Evolutionary conservation across 2,888 invertebrate species (phyloP), one percentile per base, ranked within the genome.

Genomic region (Tribolium freemani): DNA sequence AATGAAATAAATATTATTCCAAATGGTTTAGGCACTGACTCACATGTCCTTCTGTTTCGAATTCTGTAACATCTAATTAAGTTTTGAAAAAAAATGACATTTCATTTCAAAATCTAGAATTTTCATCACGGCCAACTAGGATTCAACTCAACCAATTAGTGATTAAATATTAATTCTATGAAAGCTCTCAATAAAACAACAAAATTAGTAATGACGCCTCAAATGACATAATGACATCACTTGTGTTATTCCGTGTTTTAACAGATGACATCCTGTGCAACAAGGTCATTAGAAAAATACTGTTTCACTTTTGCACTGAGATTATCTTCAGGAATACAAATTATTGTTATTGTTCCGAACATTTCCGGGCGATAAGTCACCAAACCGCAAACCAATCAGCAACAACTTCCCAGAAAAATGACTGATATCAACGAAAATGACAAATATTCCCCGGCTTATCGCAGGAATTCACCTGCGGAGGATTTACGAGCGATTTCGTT

Each of bases 261-360:
- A 64, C 38, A 64, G 10, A 38, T 21, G 54, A 54, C 64, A 64
- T 64, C 64, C 64, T 64, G 64, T 53, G 45, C 11, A 45, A 21
- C 64, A 64, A 64, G 64, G 64, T 26, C 64, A 48, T 8, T 48
- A 48, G 3, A 48, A 48, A 38, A 38, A n/a, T 2, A n/a, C 8
- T 5, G 38, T 38, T 3, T 38, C 38, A 9, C 38, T 38, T 38
- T 38, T 38, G 38, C 2, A 38, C 38, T 9, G 38, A 8, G 38
- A 38, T 38, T 38, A 9, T 38, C 38, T 38, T n/a, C 38, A 6
- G 9, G 38, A 38, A 38, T 38, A 38, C 38, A 8, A 38, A 38
- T 38, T 8, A 38, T 38, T n/a, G n/a, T 38, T 38, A 38, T 38
- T n/a, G 8, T 38, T 38, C 9, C 8, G 8, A 38, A 38, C 38